Base-by-base conservation (phyloP, 2,113 vertebrate genomes). In the Cryptomyrus ogoouensis region DNA sequence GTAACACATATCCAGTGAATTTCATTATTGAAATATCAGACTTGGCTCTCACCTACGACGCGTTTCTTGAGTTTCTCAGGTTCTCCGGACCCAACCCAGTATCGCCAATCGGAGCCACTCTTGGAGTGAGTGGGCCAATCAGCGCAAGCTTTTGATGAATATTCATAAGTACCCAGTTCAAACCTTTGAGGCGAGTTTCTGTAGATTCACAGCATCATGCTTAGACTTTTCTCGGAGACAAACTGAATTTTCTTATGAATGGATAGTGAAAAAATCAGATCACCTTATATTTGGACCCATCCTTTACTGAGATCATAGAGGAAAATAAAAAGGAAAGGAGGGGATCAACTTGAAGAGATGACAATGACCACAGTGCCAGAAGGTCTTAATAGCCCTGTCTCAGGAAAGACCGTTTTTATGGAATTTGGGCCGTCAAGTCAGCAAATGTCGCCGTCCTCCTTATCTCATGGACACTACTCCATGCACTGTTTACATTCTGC, bases 181-280 rank as follows among this genome's bases (percentile, higher is more conserved):
- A 99, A 98, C 98, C 98, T 98, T 98, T 97, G 97, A 98, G 96
- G 97, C 97, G 98, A 99, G 97, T 99, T 99, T 98, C 97, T 97
- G 97, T 97, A 96, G 98, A 97, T 98, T 96, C 96, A 96, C 97
- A 96, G 97, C 98, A 97, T 98, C 97, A 97, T 96, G 98, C 98
- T 97, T 97, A 97, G 97, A 99, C 98, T 99, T 99, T 99, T 98
- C 97, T 98, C 98, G 96, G 97, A 96, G 96, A 96, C 97, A 97
- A 99, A 99, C 98, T 98, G 96, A 97, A 98, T 99, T 98, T 99
- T 98, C 98, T 99, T 99, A 99, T 99, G 98, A 99, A 99, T 99
- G 98, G 98, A 97, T 97, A 98, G 97, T 98, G 97, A 98, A 99
- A 87, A 99, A 96, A 98, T 97, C 97, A 95, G 97, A 97, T 97